Conservation (phyloP, 1,140 invertebrate species). For the Lordiphosa mommai region DNA sequence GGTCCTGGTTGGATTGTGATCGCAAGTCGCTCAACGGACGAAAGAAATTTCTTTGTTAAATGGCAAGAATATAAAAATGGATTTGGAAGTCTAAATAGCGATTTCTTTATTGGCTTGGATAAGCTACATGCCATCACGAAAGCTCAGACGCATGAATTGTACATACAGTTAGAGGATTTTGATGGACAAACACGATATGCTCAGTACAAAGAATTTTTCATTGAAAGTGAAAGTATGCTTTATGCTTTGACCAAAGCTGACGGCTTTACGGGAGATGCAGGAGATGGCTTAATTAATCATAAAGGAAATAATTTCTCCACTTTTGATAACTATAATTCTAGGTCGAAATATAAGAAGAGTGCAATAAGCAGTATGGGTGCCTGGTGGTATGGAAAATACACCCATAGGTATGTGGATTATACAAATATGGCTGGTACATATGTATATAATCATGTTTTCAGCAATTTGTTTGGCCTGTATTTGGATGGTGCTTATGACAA, state of each 20-base stretch:
- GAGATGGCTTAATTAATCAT: background rate
- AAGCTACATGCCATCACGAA: constrained; percentile 2
- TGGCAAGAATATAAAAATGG: background rate
- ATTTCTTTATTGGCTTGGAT: constrained; percentile 5
- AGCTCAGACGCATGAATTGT: constrained; percentile 1
- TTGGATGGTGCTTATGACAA: too few relatives aligned
- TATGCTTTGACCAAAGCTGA: background rate
- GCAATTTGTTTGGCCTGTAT: too few relatives aligned
- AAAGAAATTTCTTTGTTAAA: background rate
- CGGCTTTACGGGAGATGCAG: background rate
- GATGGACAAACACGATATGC: background rate
- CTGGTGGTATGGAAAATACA: background rate
- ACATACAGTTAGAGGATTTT: background rate
- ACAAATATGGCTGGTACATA: too few relatives aligned
- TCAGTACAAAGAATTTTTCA: background rate
- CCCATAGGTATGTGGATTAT: background rate
- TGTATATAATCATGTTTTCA: too few relatives aligned
- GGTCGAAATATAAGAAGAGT: background rate
- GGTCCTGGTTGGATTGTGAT: constrained; percentile 7
- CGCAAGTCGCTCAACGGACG: background rate
- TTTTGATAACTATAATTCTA: background rate
- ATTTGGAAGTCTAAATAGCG: background rate
- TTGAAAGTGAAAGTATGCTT: background rate
- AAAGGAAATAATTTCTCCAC: background rate
- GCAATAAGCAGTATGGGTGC: background rate